Percentiles rank a stretch among this genome's conserved stretches.
Evolutionary conservation across 2,797 vertebrate genomes (phyloP).

Genomic region (Thaleichthys pacificus): DNA sequence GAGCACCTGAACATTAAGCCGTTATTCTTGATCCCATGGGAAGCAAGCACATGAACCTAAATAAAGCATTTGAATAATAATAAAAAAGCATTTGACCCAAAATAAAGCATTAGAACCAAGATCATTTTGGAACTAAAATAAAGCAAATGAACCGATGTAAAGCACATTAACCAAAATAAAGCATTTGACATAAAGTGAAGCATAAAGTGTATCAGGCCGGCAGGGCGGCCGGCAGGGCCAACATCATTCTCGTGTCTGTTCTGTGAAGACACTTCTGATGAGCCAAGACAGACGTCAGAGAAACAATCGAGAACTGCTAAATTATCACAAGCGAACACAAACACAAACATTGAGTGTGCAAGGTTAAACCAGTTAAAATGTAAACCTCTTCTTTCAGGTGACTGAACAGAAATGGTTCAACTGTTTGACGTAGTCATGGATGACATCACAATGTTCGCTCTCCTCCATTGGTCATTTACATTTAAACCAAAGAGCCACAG

Average conservation of each 20-base stretch:
- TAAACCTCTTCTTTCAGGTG: slow-evolving; percentile 9
- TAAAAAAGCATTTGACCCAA: slow-evolving; percentile 28
- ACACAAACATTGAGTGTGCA: background rate
- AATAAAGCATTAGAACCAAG: slow-evolving; percentile 11
- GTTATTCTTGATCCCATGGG: too few relatives aligned
- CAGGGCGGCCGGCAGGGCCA: too few relatives aligned
- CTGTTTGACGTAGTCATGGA: background rate
- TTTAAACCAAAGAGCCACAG: too few relatives aligned
- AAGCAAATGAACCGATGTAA: slow-evolving; percentile 30
- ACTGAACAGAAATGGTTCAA: background rate
- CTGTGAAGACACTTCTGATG: slow-evolving; percentile 28
- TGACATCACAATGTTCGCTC: background rate
- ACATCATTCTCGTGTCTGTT: slow-evolving; percentile 4
- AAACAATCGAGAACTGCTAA: slow-evolving; percentile 1
- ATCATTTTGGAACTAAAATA: slow-evolving; percentile 1
- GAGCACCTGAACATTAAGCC: too few relatives aligned
- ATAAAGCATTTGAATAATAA: slow-evolving; percentile 38
- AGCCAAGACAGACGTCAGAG: background rate
- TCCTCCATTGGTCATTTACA: too few relatives aligned
- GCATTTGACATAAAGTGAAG: slow-evolving; percentile 16
- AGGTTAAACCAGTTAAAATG: slow-evolving; percentile 14
- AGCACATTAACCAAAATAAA: slow-evolving; percentile 21
- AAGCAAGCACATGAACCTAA: slow-evolving; percentile 16
- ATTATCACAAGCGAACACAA: background rate
- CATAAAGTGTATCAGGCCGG: background rate